These are phyloP conservation scores for Nephila pilipes DNA, from an alignment of 1,140 invertebrate species.

Conservation along the genomic window DNA sequence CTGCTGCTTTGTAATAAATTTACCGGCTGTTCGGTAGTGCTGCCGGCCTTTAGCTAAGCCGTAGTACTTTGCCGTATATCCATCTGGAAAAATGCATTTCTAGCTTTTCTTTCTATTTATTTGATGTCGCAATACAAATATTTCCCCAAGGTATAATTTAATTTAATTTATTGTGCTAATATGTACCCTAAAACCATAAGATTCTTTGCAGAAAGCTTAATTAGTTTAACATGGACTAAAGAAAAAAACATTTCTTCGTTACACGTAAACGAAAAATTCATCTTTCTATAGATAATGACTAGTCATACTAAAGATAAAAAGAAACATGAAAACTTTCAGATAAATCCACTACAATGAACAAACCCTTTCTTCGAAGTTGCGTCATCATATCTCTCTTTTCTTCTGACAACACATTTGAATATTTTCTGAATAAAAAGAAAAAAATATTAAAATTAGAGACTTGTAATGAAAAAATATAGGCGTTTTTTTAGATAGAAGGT, in stretches of 20 bases:
- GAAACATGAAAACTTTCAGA: neutral
- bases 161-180: neutral
- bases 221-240: neutral
- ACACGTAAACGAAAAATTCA: neutral
- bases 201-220: neutral
- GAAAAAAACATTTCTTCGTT: neutral
- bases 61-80: too few relatives aligned
- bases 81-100: neutral
- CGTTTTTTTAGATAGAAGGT: neutral
- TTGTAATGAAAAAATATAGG: slow-evolving; percentile 5
- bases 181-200: neutral
- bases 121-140: neutral
- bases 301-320: neutral
- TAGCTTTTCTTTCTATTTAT: neutral
- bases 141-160: neutral
- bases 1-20: neutral
- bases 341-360: neutral
- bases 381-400: slow-evolving; percentile 1
- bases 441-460: neutral
- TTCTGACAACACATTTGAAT: slow-evolving; percentile 35
- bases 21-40: too few relatives aligned
- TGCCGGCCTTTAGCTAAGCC: too few relatives aligned
- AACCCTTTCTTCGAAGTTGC: neutral
- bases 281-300: neutral
- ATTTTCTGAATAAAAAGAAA: slow-evolving; percentile 20